Evolutionary conservation across 2,797 vertebrate genomes (phyloP), one percentile per base, ranked within the genome.

Genomic region (Champsocephalus esox): DNA sequence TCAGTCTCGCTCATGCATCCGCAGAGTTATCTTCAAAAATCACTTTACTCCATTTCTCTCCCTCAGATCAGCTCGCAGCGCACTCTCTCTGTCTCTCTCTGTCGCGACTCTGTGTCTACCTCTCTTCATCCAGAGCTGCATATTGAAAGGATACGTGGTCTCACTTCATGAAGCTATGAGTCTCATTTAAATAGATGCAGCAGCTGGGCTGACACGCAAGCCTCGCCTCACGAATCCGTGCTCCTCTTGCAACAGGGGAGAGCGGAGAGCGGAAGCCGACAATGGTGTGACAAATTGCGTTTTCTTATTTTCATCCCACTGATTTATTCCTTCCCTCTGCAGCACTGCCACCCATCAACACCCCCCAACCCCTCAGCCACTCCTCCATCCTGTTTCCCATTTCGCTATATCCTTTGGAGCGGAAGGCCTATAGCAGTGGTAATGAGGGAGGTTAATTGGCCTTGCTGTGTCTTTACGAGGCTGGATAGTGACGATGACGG

Each of bases 211-310:
- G 83, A 88, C 77, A 79, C 73, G 43, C 87, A 41, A 71, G 85
- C 73, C 43, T 75, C 46, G 75, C 58, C 81, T 81, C 10, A 56
- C 65, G 69, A 75, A 79, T 73, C 84, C 77, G 9, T 55, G 79
- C 87, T 76, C 71, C 72, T 55, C 69, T 56, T 74, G 81, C 77
- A 74, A 41, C 58, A 57, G 66, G 65, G 69, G 78, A 51, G 68
- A 45, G 21, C 11, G 61, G 65, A 64, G 71, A 75, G 71, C 66
- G 79, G 80, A 87, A 87, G 77, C 59, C 48, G 69, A 92, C 83
- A 82, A 88, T 74, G 80, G 72, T 76, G 85, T 87, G 82, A 90
- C 88, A 91, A 93, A 92, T 92, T 90, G 65, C 70, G 52, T 89
- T 92, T 90, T 90, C 85, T 79, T 79, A 87, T 90, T 89, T 91